Percentiles rank a stretch among this genome's conserved stretches.
Conservation (phyloP, 2,113 vertebrate species). For the Mandrillus leucophaeus region DNA sequence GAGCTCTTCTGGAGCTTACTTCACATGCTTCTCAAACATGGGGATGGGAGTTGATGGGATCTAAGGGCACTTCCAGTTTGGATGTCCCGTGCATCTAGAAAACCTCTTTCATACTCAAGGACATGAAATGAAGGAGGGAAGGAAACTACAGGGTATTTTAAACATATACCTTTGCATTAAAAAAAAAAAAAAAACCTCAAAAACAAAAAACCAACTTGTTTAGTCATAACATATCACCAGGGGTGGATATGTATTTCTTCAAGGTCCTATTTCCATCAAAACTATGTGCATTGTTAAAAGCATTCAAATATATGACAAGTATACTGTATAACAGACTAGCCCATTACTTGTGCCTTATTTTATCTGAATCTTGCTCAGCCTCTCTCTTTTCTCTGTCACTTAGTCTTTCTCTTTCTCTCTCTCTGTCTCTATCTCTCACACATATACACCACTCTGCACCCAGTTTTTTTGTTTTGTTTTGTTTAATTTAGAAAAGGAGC, state of each 20-base stretch:
- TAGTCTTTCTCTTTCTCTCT: neutral
- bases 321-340: neutral
- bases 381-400: neutral
- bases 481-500: conserved; percentile 9
- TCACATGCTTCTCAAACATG: neutral
- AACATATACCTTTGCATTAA: conserved; percentile 10
- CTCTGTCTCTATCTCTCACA: neutral
- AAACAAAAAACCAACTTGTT: neutral
- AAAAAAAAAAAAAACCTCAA: too few species aligned
- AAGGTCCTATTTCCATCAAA: conserved; percentile 23
- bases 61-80: neutral
- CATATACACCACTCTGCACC: neutral
- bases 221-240: conserved; percentile 16
- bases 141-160: neutral
- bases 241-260: neutral
- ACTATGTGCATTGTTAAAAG: conserved; percentile 13
- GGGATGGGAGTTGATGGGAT: neutral
- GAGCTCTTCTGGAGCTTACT: neutral
- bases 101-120: neutral
- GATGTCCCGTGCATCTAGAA: neutral
- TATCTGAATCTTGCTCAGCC: neutral
- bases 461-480: neutral
- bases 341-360: neutral
- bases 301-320: conserved; percentile 26
- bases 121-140: conserved; percentile 5